A percentile compares a stretch with the other conserved stretches of the same genome.
Evolutionary conservation across 2,113 vertebrate genomes (phyloP).

Genomic region (Petroica traversi): DNA sequence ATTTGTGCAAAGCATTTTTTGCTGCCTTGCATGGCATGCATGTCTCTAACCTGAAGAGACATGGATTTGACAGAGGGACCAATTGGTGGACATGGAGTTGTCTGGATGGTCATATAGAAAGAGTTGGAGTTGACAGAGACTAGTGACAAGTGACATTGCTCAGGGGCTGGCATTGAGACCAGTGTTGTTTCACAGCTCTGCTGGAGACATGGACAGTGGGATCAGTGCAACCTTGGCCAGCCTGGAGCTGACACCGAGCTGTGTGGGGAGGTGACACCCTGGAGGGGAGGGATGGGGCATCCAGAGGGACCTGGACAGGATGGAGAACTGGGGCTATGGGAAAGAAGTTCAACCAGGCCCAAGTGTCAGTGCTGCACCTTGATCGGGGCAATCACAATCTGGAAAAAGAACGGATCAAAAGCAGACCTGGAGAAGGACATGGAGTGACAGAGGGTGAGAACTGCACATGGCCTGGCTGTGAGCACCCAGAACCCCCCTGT

Average conservation of each 20-base stretch:
- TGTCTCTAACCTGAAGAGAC: neutral
- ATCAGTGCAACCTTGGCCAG: neutral
- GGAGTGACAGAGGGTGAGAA: neutral
- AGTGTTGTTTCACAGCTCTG: neutral
- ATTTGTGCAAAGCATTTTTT: neutral
- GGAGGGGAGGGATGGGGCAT: neutral
- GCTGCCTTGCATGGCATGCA: neutral
- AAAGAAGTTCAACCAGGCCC: neutral
- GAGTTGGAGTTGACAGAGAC: neutral
- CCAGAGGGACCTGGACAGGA: neutral
- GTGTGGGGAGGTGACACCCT: neutral
- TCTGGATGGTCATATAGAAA: neutral
- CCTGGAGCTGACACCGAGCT: neutral
- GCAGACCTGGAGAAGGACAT: neutral
- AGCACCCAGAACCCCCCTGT: neutral
- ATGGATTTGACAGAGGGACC: neutral
- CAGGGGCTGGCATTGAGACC: neutral
- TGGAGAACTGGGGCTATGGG: neutral
- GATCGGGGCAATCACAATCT: neutral
- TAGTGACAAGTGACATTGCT: neutral
- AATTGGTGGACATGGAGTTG: neutral
- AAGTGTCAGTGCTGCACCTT: neutral
- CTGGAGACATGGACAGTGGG: neutral
- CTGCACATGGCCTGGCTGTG: fast-evolving
- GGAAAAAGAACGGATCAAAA: fast-evolving